These are phyloP conservation scores for Falco novaeseelandiae DNA, from an alignment of 2,797 vertebrate species.

Conservation along the genomic window DNA sequence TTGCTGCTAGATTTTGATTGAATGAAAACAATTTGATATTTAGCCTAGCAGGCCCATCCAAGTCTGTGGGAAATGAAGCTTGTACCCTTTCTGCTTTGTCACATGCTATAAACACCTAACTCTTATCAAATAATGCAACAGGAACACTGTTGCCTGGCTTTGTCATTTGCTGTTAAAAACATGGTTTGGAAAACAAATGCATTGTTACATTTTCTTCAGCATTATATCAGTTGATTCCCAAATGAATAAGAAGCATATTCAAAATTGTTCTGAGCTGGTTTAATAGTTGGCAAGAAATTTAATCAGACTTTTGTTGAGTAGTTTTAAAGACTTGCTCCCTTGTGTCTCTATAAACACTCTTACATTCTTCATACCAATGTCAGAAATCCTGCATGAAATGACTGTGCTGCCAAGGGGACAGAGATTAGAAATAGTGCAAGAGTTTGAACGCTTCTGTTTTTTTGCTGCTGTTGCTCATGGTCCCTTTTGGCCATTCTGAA, in stretches of 20 bases:
- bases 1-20: background rate
- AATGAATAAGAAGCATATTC: background rate
- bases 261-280: constrained; percentile 24
- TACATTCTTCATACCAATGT: background rate
- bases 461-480: background rate
- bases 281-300: constrained; percentile 38
- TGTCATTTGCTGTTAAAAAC: background rate
- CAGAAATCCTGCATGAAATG: constrained; percentile 7
- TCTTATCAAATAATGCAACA: background rate
- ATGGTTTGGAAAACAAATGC: background rate
- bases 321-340: constrained; percentile 13
- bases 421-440: background rate
- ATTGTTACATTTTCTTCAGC: background rate
- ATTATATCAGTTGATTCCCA: constrained; percentile 12
- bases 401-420: background rate
- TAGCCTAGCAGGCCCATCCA: background rate
- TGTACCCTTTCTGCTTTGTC: constrained; percentile 1
- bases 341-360: background rate
- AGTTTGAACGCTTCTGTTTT: background rate
- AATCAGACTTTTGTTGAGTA: constrained; percentile 13
- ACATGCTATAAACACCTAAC: background rate
- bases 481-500: background rate
- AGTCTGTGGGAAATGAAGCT: background rate
- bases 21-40: background rate
- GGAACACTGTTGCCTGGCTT: background rate